Conservation (phyloP, 1,140 invertebrate species). For the Neodiprion virginianus region DNA sequence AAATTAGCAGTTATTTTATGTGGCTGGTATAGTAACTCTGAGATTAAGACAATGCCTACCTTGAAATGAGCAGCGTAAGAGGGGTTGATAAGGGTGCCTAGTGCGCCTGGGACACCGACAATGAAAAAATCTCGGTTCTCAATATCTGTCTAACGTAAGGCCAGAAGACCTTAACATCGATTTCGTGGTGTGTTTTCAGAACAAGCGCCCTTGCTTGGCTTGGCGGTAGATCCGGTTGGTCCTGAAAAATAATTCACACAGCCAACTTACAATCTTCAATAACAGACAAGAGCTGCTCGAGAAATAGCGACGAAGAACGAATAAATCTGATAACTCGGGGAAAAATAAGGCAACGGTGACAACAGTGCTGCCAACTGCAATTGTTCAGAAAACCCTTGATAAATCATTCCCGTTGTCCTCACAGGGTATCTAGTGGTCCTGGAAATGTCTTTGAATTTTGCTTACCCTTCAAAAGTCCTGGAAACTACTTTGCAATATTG, state of each 20-base stretch:
- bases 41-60: constrained; percentile 47
- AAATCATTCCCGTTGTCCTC: constrained; percentile 51
- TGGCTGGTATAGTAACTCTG: no score
- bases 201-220: constrained; percentile 43
- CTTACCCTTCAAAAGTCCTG: no score
- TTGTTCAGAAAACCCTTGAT: constrained; percentile 52
- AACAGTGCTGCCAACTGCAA: constrained; percentile 37
- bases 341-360: no score
- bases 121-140: constrained; percentile 65
- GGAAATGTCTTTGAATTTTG: constrained; percentile 44
- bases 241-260: constrained; percentile 61
- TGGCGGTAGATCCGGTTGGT: constrained; percentile 64
- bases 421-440: constrained; percentile 60
- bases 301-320: no score
- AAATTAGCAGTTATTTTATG: no score
- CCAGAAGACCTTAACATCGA: constrained; percentile 25
- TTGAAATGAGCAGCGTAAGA: constrained; percentile 66
- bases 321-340: no score
- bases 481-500: no score
- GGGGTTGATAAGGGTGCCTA: constrained; percentile 70
- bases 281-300: no score
- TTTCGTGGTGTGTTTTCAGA: constrained; percentile 26
- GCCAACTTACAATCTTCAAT: no score
- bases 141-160: constrained; percentile 51
- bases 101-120: constrained; percentile 73